phyloP scores from a whole-genome alignment of 2,797 vertebrate genomes.

The Taenioides sp. region DNA sequence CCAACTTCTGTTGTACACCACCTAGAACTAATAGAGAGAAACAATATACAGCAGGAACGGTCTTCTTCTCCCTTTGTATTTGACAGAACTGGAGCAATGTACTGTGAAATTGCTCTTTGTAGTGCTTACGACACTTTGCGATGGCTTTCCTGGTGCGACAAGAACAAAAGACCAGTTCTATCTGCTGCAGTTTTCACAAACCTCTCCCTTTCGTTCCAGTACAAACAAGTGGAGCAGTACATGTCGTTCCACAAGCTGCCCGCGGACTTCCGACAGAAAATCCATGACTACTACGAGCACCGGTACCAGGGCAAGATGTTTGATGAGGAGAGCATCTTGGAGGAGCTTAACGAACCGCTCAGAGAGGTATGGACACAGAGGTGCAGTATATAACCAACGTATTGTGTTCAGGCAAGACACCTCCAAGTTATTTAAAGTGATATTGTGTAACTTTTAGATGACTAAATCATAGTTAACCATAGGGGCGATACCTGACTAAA shows the following conservation, averaged over 20 bases:
- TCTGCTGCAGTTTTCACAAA: neutral
- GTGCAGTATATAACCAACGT: neutral
- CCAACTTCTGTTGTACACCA: conserved; percentile 15
- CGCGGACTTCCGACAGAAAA: conserved; percentile 94
- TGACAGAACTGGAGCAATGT: neutral
- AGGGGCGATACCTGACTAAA: too few relatives aligned
- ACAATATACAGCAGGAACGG: neutral
- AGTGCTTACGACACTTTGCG: neutral
- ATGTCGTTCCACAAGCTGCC: conserved; percentile 99
- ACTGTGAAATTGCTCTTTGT: conserved; percentile 3
- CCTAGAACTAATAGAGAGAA: neutral
- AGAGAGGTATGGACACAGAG: conserved; percentile 81
- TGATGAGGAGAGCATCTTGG: conserved; percentile 97
- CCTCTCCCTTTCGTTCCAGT: conserved; percentile 71
- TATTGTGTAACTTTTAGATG: neutral
- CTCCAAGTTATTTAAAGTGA: conserved; percentile 8
- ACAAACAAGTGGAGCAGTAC: conserved; percentile 98
- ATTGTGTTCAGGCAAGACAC: neutral
- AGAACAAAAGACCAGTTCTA: conserved; percentile 16
- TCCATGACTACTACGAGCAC: conserved; percentile 98
- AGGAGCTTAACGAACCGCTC: conserved; percentile 92
- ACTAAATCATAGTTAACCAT: neutral
- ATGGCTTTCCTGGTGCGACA: neutral
- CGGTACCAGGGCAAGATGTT: conserved; percentile 99
- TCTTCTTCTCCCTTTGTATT: neutral